Conservation (phyloP, 2,113 vertebrate genomes). For the Sceloporus tristichus region DNA sequence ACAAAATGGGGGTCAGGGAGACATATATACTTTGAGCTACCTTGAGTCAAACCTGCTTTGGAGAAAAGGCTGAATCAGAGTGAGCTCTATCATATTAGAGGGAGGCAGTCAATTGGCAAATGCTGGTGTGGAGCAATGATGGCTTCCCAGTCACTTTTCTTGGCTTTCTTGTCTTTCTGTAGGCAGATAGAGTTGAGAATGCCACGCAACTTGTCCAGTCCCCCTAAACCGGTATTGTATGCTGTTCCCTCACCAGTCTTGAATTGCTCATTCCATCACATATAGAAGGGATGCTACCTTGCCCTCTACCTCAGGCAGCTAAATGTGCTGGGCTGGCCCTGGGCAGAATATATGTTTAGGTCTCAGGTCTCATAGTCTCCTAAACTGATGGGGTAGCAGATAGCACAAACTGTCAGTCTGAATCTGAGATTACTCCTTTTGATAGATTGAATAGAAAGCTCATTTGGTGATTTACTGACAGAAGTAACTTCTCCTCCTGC, state of each 20-base stretch:
- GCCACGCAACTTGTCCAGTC: neutral
- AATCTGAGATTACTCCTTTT: neutral
- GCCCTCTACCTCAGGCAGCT: neutral
- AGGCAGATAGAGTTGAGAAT: neutral
- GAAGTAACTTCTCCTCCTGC: neutral
- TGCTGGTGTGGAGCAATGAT: too few species aligned
- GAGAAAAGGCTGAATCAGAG: neutral
- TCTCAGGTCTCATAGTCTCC: neutral
- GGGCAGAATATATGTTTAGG: neutral
- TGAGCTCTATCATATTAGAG: neutral
- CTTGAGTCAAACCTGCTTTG: neutral
- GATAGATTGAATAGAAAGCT: neutral
- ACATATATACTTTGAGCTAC: neutral
- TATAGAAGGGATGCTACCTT: neutral
- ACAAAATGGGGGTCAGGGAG: neutral
- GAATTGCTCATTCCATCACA: neutral
- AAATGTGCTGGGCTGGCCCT: neutral
- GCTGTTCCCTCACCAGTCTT: too few species aligned
- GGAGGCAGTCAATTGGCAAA: too few species aligned
- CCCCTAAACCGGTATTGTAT: neutral
- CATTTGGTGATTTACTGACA: neutral
- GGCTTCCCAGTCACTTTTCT: too few species aligned
- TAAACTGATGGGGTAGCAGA: too few species aligned
- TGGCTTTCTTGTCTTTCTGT: neutral
- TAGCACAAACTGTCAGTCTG: neutral